A percentile compares a stretch with the other conserved stretches of the same genome.
Evolutionary conservation across 2,888 invertebrate species (phyloP).

Genomic region (Noctua pronuba): DNA sequence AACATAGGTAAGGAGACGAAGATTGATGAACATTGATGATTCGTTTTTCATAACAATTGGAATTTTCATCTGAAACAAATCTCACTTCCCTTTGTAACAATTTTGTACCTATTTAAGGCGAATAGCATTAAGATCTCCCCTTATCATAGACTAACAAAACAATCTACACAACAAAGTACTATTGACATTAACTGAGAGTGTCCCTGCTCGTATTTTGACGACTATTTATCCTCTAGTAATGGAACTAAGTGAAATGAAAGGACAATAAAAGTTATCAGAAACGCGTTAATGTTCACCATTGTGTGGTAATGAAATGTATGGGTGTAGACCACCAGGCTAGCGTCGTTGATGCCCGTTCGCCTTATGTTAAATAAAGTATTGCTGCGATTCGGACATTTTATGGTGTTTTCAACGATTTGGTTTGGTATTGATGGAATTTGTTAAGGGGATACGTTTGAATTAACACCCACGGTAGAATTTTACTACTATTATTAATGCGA

Average conservation of each 20-base stretch:
- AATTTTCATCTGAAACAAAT: background rate
- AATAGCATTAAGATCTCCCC: background rate
- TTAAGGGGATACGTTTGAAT: conserved; percentile 66
- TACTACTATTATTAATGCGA: too few relatives aligned
- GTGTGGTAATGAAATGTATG: conserved; percentile 79
- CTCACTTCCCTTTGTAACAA: background rate
- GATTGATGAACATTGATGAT: too few relatives aligned
- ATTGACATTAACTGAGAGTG: conserved; percentile 69
- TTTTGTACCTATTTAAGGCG: background rate
- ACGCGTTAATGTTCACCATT: conserved; percentile 70
- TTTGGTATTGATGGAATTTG: conserved; percentile 76
- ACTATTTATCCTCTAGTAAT: conserved; percentile 79
- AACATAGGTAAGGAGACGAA: too few relatives aligned
- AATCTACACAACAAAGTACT: conserved; percentile 40
- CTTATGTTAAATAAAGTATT: conserved; percentile 62
- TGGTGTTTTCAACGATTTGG: conserved; percentile 73
- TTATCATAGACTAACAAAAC: conserved; percentile 25
- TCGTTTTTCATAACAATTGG: too few relatives aligned
- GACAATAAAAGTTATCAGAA: conserved; percentile 83
- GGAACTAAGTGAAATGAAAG: conserved; percentile 76
- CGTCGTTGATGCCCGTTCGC: conserved; percentile 25
- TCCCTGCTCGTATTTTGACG: conserved; percentile 69
- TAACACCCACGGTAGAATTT: conserved; percentile 40
- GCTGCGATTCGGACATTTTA: conserved; percentile 77
- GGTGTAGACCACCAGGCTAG: conserved; percentile 82